These are phyloP conservation scores for Peromyscus maniculatus DNA, from an alignment of 2,113 vertebrate species.

Conservation along the genomic window DNA sequence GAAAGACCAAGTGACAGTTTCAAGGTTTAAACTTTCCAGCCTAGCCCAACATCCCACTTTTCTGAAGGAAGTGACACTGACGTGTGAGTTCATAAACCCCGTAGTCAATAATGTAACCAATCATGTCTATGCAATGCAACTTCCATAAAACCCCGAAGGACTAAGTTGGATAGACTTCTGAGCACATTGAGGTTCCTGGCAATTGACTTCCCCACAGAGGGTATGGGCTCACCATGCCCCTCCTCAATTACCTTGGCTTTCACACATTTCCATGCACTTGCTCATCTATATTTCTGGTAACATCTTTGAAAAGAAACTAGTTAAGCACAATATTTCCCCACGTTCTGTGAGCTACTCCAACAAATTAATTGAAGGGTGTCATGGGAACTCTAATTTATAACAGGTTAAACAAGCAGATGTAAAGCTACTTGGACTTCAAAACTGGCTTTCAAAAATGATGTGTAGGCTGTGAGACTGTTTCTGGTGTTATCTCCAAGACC, in stretches of 20 bases:
- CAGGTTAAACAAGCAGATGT: neutral
- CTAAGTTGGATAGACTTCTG: neutral
- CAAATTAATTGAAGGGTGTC: neutral
- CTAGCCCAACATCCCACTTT: neutral
- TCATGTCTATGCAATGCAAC: neutral
- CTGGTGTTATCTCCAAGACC: neutral
- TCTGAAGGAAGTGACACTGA: neutral
- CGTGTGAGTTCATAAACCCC: neutral
- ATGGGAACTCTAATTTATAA: neutral
- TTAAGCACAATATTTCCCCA: neutral
- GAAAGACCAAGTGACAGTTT: neutral
- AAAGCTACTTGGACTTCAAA: neutral
- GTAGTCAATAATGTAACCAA: neutral
- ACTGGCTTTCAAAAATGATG: neutral
- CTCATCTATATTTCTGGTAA: neutral
- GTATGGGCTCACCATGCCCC: rapidly evolving
- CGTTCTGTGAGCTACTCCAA: neutral
- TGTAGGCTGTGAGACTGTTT: neutral
- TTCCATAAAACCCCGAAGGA: neutral
- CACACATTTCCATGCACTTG: neutral
- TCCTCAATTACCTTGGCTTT: neutral
- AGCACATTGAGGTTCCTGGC: neutral
- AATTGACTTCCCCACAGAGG: neutral
- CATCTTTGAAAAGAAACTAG: neutral
- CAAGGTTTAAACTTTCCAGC: neutral